These are phyloP conservation scores for Melanotaenia boesemani DNA, from an alignment of 2,797 vertebrate species.

Conservation along the genomic window DNA sequence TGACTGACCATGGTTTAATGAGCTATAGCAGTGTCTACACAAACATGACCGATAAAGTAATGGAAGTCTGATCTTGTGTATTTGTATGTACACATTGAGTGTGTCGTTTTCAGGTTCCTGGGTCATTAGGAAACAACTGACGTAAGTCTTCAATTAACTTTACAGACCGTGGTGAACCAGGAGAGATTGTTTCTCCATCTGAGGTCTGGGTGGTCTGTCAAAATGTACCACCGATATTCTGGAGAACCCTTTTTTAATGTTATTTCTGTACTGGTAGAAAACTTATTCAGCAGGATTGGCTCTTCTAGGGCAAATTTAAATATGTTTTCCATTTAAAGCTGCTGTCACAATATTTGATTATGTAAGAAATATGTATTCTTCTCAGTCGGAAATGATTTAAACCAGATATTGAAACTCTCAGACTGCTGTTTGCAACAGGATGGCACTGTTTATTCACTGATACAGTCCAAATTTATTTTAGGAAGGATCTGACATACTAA, in stretches of 20 bases:
- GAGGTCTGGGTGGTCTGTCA: slow-evolving; percentile 18
- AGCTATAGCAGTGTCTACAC: slow-evolving; percentile 47
- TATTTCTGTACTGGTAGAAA: slow-evolving; percentile 26
- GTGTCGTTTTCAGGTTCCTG: slow-evolving; percentile 28
- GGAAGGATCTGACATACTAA: neutral
- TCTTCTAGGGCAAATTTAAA: slow-evolving; percentile 20
- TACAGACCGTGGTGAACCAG: neutral
- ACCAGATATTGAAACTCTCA: neutral
- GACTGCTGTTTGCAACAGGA: neutral
- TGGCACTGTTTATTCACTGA: neutral
- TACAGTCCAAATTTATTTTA: neutral
- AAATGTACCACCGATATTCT: slow-evolving; percentile 32
- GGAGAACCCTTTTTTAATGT: neutral
- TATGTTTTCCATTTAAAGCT: neutral
- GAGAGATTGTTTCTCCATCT: slow-evolving; percentile 14
- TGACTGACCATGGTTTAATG: slow-evolving; percentile 52
- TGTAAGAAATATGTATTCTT: slow-evolving; percentile 5
- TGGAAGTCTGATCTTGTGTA: neutral
- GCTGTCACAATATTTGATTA: slow-evolving; percentile 14
- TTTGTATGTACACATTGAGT: neutral
- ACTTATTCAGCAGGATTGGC: neutral
- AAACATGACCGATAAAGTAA: slow-evolving; percentile 45
- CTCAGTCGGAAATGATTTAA: slow-evolving; percentile 8
- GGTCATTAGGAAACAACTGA: slow-evolving; percentile 58
- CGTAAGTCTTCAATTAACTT: slow-evolving; percentile 52